phyloP scores from a whole-genome alignment of 2,113 vertebrate species.

The Lethenteron reissneri region DNA sequence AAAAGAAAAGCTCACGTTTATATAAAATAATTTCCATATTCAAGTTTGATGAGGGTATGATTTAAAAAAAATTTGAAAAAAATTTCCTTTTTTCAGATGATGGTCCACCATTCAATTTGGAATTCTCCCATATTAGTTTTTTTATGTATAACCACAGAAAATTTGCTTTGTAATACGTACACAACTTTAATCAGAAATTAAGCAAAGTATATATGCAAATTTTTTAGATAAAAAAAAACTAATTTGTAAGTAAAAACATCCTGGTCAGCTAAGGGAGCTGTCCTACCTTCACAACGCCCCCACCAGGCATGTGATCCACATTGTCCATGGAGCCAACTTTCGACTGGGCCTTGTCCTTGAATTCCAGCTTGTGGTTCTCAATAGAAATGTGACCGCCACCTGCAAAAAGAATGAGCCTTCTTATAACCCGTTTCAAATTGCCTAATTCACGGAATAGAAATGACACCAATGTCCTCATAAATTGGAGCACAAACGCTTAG shows the following conservation, averaged over 20 bases:
- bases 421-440: not conserved
- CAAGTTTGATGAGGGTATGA: not conserved
- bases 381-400: constrained; percentile 84
- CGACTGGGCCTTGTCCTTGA: constrained; percentile 65
- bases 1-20: not conserved
- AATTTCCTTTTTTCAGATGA: not conserved
- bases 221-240: not conserved
- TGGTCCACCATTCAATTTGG: too few relatives aligned
- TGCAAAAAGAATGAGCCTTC: constrained; percentile 16
- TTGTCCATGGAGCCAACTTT: constrained; percentile 83
- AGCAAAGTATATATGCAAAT: too few relatives aligned
- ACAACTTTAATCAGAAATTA: too few relatives aligned
- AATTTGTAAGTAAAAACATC: not conserved
- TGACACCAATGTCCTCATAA: not conserved
- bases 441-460: not conserved
- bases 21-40: not conserved
- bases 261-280: not conserved
- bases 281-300: constrained; percentile 60
- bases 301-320: constrained; percentile 66
- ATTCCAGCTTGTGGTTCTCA: constrained; percentile 84
- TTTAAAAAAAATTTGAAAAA: not conserved
- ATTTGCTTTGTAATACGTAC: too few relatives aligned
- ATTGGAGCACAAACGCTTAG: not conserved
- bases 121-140: too few relatives aligned
- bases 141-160: too few relatives aligned